Percentiles rank a stretch among this genome's conserved stretches.
Evolutionary conservation across 2,797 vertebrate species (phyloP).

Genomic region (Acestrorhynchus altus): DNA sequence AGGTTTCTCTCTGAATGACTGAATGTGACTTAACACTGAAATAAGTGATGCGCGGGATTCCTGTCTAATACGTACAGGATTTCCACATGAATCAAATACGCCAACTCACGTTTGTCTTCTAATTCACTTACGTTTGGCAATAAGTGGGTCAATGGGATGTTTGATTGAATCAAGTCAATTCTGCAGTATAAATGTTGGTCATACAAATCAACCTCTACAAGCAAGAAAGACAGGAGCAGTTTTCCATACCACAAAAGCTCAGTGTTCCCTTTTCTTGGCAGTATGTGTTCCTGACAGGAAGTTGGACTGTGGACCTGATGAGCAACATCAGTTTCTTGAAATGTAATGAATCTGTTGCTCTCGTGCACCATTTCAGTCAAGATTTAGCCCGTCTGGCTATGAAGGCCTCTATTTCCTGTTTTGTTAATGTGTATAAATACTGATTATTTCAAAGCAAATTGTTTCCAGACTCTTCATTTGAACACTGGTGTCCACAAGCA

Average conservation of each 20-base stretch:
- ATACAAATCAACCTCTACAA: not conserved
- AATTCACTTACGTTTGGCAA: not conserved
- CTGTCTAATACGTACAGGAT: not conserved
- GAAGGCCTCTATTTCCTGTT: not conserved
- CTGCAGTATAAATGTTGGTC: not conserved
- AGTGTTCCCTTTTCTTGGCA: not conserved
- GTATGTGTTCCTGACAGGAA: not conserved
- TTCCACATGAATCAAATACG: not conserved
- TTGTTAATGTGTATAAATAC: constrained; percentile 16
- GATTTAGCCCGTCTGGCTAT: constrained; percentile 1
- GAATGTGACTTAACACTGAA: not conserved
- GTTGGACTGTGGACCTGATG: constrained; percentile 14
- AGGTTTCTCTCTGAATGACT: constrained; percentile 82
- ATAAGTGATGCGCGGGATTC: not conserved
- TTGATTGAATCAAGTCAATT: not conserved
- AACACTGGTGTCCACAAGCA: not conserved
- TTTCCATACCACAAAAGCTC: not conserved
- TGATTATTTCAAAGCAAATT: constrained; percentile 17
- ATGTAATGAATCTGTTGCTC: constrained; percentile 15
- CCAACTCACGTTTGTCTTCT: not conserved
- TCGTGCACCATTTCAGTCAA: not conserved
- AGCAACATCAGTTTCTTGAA: constrained; percentile 20
- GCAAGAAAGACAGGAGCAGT: not conserved
- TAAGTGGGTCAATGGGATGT: not conserved
- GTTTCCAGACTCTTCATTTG: not conserved